Base-by-base conservation (phyloP, 2,797 vertebrate species). In the Sphenodon punctatus region DNA sequence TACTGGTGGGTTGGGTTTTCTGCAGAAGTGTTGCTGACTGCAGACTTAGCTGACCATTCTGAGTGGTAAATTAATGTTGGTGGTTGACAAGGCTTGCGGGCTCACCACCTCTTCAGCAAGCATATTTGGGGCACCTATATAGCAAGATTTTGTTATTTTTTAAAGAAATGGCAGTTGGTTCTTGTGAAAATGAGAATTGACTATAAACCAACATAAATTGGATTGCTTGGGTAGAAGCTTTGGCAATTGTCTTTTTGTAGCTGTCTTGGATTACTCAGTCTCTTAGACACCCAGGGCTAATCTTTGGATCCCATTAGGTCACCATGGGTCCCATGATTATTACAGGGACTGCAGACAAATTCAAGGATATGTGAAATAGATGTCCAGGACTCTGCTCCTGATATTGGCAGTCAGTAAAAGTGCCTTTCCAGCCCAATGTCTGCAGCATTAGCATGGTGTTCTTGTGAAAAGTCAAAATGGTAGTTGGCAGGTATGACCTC, bases 401-500 rank as follows among this genome's bases (percentile, higher is more conserved):
- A n/a, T n/a, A n/a, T n/a, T n/a, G n/a, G n/a, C n/a, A 53, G 14
- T 74, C 14, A 2, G n/a, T 67, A 79, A 16, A 67, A 72, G 53
- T 45, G 4, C 22, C 79, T 84, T 75, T 83, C 49, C 49, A 75
- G 49, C 19, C 85, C 74, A 6, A 55, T 75, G 13, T 2, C 55
- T 49, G 17, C 61, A 75, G 38, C 0, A 2, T n/a, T 69, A 30
- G 48, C 32, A n/a, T 75, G 43, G 36, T 83, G 65, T 22, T 67
- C 39, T 74, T 12, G 22, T 48, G 53, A 17, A 39, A n/a, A 38
- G 67, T 67, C 32, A 70, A 77, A 32, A 25, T 58, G 78, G 38
- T 20, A 79, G n/a, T 60, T 41, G 69, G 5, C 65, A n/a, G 83
- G 85, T 67, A 36, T 61, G 27, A 78, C 83, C 68, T 86, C 42